Conservation (phyloP, 2,797 vertebrate species). For the Botia kubotai region DNA sequence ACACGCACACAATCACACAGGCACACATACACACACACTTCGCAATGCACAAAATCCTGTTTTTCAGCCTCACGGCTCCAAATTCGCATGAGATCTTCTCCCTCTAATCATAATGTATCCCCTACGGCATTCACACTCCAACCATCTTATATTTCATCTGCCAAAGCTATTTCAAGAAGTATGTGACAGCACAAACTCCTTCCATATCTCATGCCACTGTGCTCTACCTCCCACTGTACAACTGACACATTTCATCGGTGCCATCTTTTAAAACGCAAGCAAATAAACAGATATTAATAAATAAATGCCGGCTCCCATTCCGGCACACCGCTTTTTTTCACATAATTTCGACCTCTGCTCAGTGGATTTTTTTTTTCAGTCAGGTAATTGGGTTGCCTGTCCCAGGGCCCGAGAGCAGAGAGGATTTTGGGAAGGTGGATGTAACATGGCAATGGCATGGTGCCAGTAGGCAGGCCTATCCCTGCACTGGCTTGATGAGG, state of each 20-base stretch:
- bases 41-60: conserved; percentile 52
- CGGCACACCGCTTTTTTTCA: conserved; percentile 2
- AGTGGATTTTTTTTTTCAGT: conserved; percentile 51
- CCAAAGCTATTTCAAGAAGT: conserved; percentile 58
- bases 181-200: conserved; percentile 33
- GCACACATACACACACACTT: conserved; percentile 26
- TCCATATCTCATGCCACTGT: conserved; percentile 37
- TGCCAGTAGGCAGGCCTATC: conserved; percentile 74
- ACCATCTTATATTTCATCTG: conserved; percentile 62
- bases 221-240: conserved; percentile 35
- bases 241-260: conserved; percentile 8
- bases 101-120: conserved; percentile 61
- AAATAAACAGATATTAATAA: conserved; percentile 42
- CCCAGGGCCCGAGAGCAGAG: conserved; percentile 63
- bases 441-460: conserved; percentile 68
- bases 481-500: conserved; percentile 77
- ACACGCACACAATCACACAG: conserved; percentile 30
- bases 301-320: conserved; percentile 13
- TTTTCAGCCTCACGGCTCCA: conserved; percentile 59
- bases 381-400: conserved; percentile 71
- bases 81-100: conserved; percentile 47
- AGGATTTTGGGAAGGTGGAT: conserved; percentile 47
- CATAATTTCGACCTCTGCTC: conserved; percentile 31
- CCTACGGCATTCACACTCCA: conserved; percentile 49
- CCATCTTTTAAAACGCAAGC: conserved; percentile 8